phyloP scores from a whole-genome alignment of 64 coral and sea anemone genomes.

The Montipora sp. region DNA sequence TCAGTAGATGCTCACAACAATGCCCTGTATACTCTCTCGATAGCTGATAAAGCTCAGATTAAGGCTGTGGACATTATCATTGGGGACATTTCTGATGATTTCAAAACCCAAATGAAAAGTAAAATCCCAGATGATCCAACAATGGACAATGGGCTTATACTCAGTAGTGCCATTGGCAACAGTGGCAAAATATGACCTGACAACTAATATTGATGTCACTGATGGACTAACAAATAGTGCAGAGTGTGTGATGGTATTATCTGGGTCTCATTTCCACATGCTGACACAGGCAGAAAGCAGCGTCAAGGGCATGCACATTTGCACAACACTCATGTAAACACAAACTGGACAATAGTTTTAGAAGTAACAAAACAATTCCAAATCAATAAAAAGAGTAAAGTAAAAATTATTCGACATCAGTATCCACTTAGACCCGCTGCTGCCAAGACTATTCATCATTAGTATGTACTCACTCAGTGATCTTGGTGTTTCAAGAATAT shows the following conservation, averaged over 20 bases:
- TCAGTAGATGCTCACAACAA: constrained; percentile 23
- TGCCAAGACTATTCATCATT: too few relatives aligned
- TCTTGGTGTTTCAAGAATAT: too few relatives aligned
- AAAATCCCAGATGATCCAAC: constrained; percentile 46
- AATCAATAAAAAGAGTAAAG: too few relatives aligned
- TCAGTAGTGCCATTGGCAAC: background rate
- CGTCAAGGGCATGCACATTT: too few relatives aligned
- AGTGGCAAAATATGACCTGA: background rate
- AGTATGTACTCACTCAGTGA: too few relatives aligned
- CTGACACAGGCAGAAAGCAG: too few relatives aligned
- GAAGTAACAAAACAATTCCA: too few relatives aligned
- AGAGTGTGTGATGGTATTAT: background rate
- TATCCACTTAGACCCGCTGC: too few relatives aligned
- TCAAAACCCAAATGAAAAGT: constrained; percentile 32
- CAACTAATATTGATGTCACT: background rate
- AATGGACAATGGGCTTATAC: background rate
- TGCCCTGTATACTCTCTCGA: constrained; percentile 27
- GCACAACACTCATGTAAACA: too few relatives aligned
- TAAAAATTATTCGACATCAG: too few relatives aligned
- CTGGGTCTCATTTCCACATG: too few relatives aligned
- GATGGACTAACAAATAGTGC: background rate
- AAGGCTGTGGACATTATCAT: constrained; percentile 54
- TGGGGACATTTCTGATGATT: constrained; percentile 44
- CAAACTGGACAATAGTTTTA: too few relatives aligned
- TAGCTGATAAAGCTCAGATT: constrained; percentile 40